Evolutionary conservation across 2,888 invertebrate genomes (phyloP).

Genomic region (Zaprionus lineosus): DNA sequence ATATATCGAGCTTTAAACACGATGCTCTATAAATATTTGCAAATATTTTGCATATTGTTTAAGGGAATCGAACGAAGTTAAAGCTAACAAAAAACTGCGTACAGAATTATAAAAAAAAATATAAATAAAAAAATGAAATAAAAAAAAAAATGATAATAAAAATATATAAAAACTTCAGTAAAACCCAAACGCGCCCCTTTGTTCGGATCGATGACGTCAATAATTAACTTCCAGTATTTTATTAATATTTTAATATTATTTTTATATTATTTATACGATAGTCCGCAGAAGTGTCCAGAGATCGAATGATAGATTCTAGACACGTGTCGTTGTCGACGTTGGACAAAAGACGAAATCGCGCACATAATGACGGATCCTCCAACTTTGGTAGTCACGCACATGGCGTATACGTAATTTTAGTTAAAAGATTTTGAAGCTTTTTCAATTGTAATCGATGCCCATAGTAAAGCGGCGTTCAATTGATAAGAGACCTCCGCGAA

Average conservation of each 20-base stretch:
- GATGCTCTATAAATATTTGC: constrained; percentile 49
- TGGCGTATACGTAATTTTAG: constrained; percentile 53
- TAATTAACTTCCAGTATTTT: constrained; percentile 35
- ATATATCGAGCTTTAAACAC: constrained; percentile 11
- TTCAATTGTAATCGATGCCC: too few species aligned
- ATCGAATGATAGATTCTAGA: constrained; percentile 58
- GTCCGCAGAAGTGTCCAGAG: constrained; percentile 2
- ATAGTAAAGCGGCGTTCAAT: constrained; percentile 15
- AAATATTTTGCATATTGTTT: constrained; percentile 38
- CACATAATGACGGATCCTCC: constrained; percentile 49
- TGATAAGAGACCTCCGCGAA: constrained; percentile 53
- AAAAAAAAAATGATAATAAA: constrained; percentile 1
- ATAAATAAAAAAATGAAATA: constrained; percentile 17
- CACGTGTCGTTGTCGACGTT: constrained; percentile 47
- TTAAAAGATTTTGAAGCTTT: constrained; percentile 9
- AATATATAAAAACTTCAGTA: constrained; percentile 2
- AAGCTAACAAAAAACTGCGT: too few species aligned
- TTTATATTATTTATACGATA: background rate
- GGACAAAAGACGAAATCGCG: constrained; percentile 54
- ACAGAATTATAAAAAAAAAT: constrained; percentile 16
- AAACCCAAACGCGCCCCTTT: background rate
- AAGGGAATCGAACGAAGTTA: constrained; percentile 35
- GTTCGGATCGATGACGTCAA: constrained; percentile 55
- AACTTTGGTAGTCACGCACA: constrained; percentile 51
- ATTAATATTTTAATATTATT: constrained; percentile 36